A percentile compares a stretch with the other conserved stretches of the same genome.
Conservation (phyloP, 2,888 invertebrate genomes). For the Tuberolachnus salignus region DNA sequence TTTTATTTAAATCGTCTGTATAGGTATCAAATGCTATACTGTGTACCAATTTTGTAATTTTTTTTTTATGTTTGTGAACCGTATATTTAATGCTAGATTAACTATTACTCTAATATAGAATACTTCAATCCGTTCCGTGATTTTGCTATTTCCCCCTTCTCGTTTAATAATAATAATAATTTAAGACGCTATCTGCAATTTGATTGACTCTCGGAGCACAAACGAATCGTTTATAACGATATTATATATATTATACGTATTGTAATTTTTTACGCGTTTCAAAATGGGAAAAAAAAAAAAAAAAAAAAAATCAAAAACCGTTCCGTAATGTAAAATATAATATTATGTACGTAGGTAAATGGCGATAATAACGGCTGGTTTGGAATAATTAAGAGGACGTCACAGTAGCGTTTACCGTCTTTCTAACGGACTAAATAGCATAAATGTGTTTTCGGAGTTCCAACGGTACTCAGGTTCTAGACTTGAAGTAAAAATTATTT, state of each 20-base stretch:
- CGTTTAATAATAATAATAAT: background rate
- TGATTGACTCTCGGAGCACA: background rate
- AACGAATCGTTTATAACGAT: conserved; percentile 7
- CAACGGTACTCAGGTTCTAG: too few relatives aligned
- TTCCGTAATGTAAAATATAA: too few relatives aligned
- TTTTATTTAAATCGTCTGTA: conserved; percentile 5
- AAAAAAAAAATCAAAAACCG: background rate
- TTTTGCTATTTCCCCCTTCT: conserved; percentile 10
- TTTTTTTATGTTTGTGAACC: conserved; percentile 7
- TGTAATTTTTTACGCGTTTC: background rate
- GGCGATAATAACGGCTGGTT: too few relatives aligned
- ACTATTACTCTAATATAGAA: background rate
- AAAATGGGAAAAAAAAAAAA: background rate
- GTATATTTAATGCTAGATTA: conserved; percentile 39
- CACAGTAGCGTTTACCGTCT: too few relatives aligned
- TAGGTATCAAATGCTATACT: background rate
- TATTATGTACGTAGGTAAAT: too few relatives aligned
- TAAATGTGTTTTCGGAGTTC: too few relatives aligned
- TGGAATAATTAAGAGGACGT: too few relatives aligned
- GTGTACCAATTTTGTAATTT: background rate
- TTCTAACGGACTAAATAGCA: too few relatives aligned
- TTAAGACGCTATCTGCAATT: conserved; percentile 1
- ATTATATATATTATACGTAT: background rate
- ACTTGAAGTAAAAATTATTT: too few relatives aligned
- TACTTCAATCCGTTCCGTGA: conserved; percentile 44